These are phyloP conservation scores for Elephas maximus DNA, from an alignment of 2,113 vertebrate species.

Conservation along the genomic window DNA sequence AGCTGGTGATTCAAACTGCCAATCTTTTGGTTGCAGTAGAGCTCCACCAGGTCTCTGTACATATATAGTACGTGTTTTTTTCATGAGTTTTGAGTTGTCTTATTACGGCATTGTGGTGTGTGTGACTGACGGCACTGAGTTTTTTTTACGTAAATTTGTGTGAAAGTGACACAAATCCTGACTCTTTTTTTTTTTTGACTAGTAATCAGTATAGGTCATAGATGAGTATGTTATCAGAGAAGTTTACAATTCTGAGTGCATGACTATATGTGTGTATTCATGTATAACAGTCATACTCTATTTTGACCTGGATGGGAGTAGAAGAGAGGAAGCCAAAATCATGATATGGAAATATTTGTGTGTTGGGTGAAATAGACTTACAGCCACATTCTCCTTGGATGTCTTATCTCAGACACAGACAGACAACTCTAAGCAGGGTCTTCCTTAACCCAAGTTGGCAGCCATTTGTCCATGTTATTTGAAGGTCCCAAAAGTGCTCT, in stretches of 20 bases:
- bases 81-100: not conserved
- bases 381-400: not conserved
- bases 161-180: too few relatives aligned
- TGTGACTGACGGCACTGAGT: too few relatives aligned
- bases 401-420: not conserved
- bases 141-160: not conserved
- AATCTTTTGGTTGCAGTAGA: too few relatives aligned
- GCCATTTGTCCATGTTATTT: not conserved
- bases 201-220: not conserved
- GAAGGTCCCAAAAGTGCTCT: not conserved
- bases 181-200: not conserved
- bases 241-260: not conserved
- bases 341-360: not conserved
- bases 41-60: too few relatives aligned
- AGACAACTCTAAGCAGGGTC: not conserved
- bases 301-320: not conserved
- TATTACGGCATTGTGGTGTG: not conserved
- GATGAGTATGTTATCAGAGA: not conserved
- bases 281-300: not conserved
- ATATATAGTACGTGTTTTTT: not conserved
- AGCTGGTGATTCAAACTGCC: too few relatives aligned
- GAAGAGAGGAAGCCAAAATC: not conserved
- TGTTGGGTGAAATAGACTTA: not conserved
- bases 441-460: not conserved
- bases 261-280: not conserved